Evolutionary conservation across 2,113 vertebrate species (phyloP).

Genomic region (Anser cygnoides): DNA sequence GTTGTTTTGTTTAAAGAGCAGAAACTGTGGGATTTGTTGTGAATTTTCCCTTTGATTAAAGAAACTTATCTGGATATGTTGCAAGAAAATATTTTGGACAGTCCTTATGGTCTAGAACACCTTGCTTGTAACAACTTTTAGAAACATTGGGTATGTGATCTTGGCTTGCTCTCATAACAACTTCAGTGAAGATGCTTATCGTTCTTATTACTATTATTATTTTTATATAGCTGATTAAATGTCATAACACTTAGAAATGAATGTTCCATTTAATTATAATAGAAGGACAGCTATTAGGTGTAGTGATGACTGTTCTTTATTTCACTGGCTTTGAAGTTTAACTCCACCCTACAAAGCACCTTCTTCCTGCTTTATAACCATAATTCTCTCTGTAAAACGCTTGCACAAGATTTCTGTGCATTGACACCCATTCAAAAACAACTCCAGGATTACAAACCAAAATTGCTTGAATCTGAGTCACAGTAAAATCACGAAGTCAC

Average conservation of each 20-base stretch:
- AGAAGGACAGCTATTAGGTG: constrained; percentile 28
- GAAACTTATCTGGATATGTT: neutral
- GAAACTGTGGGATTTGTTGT: neutral
- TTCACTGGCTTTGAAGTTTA: constrained; percentile 46
- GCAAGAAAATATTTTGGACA: neutral
- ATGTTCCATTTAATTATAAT: constrained; percentile 60
- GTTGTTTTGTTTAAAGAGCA: neutral
- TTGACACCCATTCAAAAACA: constrained; percentile 27
- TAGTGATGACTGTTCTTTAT: constrained; percentile 44
- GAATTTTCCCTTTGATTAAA: neutral
- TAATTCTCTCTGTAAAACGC: neutral
- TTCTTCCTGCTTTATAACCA: constrained; percentile 37
- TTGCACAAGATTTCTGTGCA: constrained; percentile 33
- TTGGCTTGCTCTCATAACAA: neutral
- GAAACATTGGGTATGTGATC: neutral
- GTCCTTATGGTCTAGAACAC: neutral
- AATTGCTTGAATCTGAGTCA: neutral
- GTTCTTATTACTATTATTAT: constrained; percentile 35
- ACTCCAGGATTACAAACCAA: neutral
- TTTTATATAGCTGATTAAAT: constrained; percentile 55
- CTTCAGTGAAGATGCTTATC: constrained; percentile 35
- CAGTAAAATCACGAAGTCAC: neutral
- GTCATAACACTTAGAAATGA: constrained; percentile 59
- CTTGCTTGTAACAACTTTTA: neutral
- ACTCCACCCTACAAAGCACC: constrained; percentile 55